Conservation (phyloP, 2,888 invertebrate genomes). For the Drosophila neonasuta region DNA sequence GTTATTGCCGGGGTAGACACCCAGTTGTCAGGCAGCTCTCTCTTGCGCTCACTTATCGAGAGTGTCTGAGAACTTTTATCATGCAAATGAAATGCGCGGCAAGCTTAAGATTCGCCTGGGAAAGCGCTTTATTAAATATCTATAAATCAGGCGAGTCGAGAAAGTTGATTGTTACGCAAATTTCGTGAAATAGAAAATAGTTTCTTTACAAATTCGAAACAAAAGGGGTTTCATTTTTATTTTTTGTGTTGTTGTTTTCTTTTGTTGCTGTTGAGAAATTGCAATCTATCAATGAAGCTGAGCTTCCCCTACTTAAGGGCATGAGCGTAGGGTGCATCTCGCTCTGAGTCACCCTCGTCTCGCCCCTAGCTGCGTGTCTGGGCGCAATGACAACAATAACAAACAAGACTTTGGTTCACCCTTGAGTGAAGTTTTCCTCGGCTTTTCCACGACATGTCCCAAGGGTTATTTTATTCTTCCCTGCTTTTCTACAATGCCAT, state of each 20-base stretch:
- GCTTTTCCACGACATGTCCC: constrained; percentile 60
- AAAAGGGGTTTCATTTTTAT: constrained; percentile 51
- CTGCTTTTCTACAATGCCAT: constrained; percentile 24
- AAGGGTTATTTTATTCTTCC: constrained; percentile 40
- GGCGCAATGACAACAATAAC: constrained; percentile 48
- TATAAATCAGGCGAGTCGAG: constrained; percentile 68
- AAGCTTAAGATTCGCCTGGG: constrained; percentile 50
- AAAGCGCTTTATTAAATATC: constrained; percentile 75
- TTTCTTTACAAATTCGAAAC: constrained; percentile 56
- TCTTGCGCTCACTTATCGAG: constrained; percentile 4
- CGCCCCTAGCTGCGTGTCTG: background rate
- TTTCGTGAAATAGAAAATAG: constrained; percentile 36
- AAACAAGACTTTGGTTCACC: constrained; percentile 56
- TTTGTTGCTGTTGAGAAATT: constrained; percentile 49
- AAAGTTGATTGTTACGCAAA: constrained; percentile 72
- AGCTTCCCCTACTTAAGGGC: constrained; percentile 19
- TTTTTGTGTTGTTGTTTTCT: background rate
- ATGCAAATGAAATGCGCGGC: constrained; percentile 38
- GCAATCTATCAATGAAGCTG: constrained; percentile 77
- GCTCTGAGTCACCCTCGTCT: background rate
- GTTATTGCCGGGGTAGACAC: constrained; percentile 34
- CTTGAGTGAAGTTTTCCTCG: constrained; percentile 51
- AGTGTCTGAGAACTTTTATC: constrained; percentile 35
- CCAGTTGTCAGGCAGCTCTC: constrained; percentile 14
- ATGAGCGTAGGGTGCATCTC: constrained; percentile 22